Evolutionary conservation across 2,888 invertebrate genomes (phyloP).

Genomic region (Calliscelio sp.): DNA sequence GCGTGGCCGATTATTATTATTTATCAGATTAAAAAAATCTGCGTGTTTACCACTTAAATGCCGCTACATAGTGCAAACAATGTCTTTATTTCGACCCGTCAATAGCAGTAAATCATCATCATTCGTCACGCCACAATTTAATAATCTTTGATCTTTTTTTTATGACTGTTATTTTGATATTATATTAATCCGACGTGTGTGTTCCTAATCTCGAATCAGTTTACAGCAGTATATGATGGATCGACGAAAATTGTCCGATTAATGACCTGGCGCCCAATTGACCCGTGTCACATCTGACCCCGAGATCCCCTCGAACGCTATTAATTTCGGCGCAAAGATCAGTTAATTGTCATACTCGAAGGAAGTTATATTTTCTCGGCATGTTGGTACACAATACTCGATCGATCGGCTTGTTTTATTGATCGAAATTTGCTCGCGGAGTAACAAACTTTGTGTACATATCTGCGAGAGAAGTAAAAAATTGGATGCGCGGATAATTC

Average conservation of each 20-base stretch:
- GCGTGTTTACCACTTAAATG: too few species aligned
- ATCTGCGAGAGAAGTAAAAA: conserved; percentile 18
- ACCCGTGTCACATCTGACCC: conserved; percentile 64
- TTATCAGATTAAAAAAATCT: too few species aligned
- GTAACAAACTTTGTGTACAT: conserved; percentile 13
- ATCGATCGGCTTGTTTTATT: conserved; percentile 10
- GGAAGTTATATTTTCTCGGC: conserved; percentile 1
- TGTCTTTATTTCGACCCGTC: too few species aligned
- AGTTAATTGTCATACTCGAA: conserved; percentile 18
- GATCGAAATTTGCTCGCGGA: background rate
- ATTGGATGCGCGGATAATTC: conserved; percentile 30
- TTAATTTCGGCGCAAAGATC: conserved; percentile 14
- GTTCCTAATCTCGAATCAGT: conserved; percentile 25
- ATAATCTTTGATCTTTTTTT: too few species aligned
- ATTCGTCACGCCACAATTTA: too few species aligned
- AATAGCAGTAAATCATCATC: too few species aligned
- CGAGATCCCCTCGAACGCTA: conserved; percentile 43
- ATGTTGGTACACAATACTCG: background rate
- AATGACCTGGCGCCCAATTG: conserved; percentile 57
- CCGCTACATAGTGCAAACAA: too few species aligned
- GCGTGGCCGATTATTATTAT: too few species aligned
- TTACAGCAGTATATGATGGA: conserved; percentile 49
- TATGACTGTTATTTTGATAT: conserved; percentile 45
- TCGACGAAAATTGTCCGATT: conserved; percentile 40
- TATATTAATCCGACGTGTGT: conserved; percentile 48